Evolutionary conservation across 2,797 vertebrate species (phyloP).

Genomic region (Brotula barbata): DNA sequence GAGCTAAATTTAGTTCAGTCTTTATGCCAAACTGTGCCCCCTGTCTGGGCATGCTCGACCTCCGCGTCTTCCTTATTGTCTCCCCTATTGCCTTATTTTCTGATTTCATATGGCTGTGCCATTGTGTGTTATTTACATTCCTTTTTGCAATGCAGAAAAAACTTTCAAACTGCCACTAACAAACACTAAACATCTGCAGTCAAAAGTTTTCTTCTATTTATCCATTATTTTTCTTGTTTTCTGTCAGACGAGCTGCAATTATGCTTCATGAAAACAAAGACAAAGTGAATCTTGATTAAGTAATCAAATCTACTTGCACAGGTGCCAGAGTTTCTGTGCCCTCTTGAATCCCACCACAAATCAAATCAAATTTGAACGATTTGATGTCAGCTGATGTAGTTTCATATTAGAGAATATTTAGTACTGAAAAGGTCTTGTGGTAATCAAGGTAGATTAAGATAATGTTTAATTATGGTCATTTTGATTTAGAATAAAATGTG

Average conservation of each 20-base stretch:
- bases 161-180: conserved; percentile 30
- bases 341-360: conserved; percentile 40
- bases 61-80: conserved; percentile 15
- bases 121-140: conserved; percentile 22
- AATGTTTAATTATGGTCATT: conserved; percentile 62
- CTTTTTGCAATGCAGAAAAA: conserved; percentile 23
- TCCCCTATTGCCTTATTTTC: conserved; percentile 6
- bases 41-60: conserved; percentile 46
- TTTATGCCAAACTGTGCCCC: conserved; percentile 65
- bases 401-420: conserved; percentile 17
- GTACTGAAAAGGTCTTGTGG: conserved; percentile 29
- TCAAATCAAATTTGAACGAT: conserved; percentile 43
- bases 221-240: conserved; percentile 16
- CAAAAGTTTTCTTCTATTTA: conserved; percentile 12
- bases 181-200: conserved; percentile 65
- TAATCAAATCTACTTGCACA: conserved; percentile 70
- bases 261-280: conserved; percentile 55
- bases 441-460: conserved; percentile 64
- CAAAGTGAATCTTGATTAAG: conserved; percentile 71
- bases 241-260: conserved; percentile 52
- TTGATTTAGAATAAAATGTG: conserved; percentile 32
- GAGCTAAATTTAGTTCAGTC: conserved; percentile 79
- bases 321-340: conserved; percentile 64
- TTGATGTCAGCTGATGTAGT: conserved; percentile 22
- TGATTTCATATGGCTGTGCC: not conserved